Conservation (phyloP, 2,797 vertebrate genomes). For the Pogonophryne albipinna region DNA sequence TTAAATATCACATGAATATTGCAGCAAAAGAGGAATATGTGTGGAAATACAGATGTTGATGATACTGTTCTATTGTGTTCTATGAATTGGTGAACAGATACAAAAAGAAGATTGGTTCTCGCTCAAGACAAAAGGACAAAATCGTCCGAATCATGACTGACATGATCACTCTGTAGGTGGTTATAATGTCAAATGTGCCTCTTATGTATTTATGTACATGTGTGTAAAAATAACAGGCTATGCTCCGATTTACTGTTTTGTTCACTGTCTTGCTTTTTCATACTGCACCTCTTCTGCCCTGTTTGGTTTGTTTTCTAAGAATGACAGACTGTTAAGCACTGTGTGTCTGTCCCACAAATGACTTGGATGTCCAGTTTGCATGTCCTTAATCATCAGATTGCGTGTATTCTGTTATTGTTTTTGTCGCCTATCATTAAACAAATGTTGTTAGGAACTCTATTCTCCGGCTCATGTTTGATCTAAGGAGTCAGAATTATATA, state of each 20-base stretch:
- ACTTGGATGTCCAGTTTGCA: conserved; percentile 65
- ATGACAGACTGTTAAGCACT: conserved; percentile 51
- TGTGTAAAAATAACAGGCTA: conserved; percentile 58
- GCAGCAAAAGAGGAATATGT: conserved; percentile 23
- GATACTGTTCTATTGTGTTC: neutral
- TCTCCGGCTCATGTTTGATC: conserved; percentile 13
- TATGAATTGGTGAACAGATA: conserved; percentile 20
- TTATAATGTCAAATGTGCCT: conserved; percentile 75
- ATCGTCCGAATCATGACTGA: conserved; percentile 48
- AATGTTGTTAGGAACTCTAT: conserved; percentile 53
- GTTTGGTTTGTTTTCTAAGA: conserved; percentile 46
- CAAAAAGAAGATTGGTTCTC: conserved; percentile 26
- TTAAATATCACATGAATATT: conserved; percentile 6
- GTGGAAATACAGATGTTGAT: conserved; percentile 12
- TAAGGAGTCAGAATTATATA: neutral
- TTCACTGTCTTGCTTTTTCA: conserved; percentile 34
- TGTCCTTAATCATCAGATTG: conserved; percentile 72
- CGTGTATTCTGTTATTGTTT: conserved; percentile 56
- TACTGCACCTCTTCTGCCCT: conserved; percentile 33
- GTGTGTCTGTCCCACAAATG: conserved; percentile 28
- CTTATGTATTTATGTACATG: conserved; percentile 66
- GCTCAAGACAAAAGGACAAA: conserved; percentile 40
- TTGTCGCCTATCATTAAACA: conserved; percentile 75
- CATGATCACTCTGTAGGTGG: conserved; percentile 50
- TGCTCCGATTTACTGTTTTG: conserved; percentile 26